Percentiles rank a stretch among this genome's conserved stretches.
phyloP scores from a whole-genome alignment of 2,797 vertebrate species.

The Acanthis flammea region DNA sequence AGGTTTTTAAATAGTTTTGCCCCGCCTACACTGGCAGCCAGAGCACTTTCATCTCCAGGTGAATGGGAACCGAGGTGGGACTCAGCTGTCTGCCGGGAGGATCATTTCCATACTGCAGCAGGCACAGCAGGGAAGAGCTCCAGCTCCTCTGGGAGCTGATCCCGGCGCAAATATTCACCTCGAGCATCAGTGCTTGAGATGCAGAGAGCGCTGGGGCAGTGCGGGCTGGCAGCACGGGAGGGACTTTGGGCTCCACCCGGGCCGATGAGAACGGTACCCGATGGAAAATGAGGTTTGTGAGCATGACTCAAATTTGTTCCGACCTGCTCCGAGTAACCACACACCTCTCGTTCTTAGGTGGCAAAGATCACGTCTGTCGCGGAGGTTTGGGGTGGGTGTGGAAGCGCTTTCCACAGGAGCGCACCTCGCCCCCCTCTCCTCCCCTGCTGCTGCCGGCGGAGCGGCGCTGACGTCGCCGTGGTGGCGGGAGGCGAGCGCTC shows the following conservation, averaged over 20 bases:
- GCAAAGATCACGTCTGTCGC: neutral
- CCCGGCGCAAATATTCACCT: neutral
- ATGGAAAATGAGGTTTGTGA: neutral
- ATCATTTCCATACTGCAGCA: conserved; percentile 28
- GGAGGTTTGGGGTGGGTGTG: neutral
- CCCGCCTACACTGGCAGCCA: conserved; percentile 44
- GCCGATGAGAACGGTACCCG: neutral
- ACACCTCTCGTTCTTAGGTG: conserved; percentile 10
- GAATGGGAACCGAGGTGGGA: conserved; percentile 52
- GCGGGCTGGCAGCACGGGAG: neutral
- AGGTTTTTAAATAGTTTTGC: conserved; percentile 63
- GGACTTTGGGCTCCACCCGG: neutral
- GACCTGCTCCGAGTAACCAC: neutral
- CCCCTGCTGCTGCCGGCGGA: neutral
- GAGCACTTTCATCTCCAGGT: conserved; percentile 66
- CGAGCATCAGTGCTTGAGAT: accelerated
- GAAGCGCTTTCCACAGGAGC: neutral
- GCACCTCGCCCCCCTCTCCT: neutral
- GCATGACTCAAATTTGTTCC: neutral
- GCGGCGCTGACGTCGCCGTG: neutral
- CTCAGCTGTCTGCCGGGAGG: conserved; percentile 30
- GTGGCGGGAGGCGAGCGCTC: neutral
- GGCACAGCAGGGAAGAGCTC: neutral
- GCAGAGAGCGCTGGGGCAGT: neutral
- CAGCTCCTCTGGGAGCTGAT: neutral